Evolutionary conservation across 2,797 vertebrate genomes (phyloP).

Genomic region (Lagodon rhomboides): DNA sequence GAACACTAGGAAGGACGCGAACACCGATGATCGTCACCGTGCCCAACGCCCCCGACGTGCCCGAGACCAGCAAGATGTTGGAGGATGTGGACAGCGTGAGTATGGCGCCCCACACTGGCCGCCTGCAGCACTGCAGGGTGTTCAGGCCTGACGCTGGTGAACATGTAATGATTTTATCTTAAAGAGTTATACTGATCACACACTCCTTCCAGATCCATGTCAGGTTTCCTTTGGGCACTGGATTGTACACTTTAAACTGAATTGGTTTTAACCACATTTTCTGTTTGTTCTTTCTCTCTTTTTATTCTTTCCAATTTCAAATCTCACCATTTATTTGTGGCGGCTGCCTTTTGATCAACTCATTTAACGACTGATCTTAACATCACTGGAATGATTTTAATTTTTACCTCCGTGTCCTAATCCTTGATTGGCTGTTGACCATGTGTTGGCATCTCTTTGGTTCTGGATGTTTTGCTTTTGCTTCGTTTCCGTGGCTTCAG

Average conservation of each 20-base stretch:
- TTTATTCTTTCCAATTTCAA: slow-evolving; percentile 77
- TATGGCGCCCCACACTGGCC: slow-evolving; percentile 65
- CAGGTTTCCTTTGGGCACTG: slow-evolving; percentile 64
- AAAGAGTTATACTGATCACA: slow-evolving; percentile 33
- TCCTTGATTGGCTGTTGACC: slow-evolving; percentile 49
- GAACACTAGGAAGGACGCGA: slow-evolving; percentile 94
- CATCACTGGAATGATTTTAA: slow-evolving; percentile 65
- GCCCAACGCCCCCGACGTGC: slow-evolving; percentile 94
- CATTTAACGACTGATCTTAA: slow-evolving; percentile 57
- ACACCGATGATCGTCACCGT: slow-evolving; percentile 94
- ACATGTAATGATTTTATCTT: background rate
- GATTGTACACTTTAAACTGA: slow-evolving; percentile 47
- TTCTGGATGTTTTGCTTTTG: slow-evolving; percentile 56
- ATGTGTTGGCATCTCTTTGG: slow-evolving; percentile 29
- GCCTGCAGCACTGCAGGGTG: slow-evolving; percentile 2
- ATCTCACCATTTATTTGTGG: slow-evolving; percentile 53
- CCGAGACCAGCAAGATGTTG: slow-evolving; percentile 95
- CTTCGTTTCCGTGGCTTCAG: slow-evolving; percentile 50
- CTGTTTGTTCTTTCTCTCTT: slow-evolving; percentile 82
- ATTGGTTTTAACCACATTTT: slow-evolving; percentile 80
- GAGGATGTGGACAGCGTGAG: slow-evolving; percentile 97
- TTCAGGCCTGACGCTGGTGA: background rate
- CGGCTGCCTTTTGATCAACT: slow-evolving; percentile 60
- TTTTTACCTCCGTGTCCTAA: slow-evolving; percentile 34
- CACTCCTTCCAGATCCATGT: slow-evolving; percentile 63